Conservation (phyloP, 2,113 vertebrate genomes). For the Prinia subflava region DNA sequence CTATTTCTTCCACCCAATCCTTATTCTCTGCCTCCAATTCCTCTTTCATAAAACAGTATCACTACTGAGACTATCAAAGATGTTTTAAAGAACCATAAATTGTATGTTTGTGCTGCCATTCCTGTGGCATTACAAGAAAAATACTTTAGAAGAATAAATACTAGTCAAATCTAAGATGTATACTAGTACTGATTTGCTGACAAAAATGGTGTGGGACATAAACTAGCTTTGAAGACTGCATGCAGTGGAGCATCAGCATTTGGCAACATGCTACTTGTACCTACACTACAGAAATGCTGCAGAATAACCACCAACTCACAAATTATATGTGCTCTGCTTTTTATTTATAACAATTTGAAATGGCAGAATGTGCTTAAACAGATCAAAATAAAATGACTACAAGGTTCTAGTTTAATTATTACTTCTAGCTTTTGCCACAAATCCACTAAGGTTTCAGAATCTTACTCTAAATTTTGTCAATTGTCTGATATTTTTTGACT, state of each 20-base stretch:
- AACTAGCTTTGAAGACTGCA: neutral
- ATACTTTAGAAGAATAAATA: neutral
- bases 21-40: neutral
- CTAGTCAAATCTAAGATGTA: neutral
- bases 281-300: neutral
- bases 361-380: neutral
- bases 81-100: neutral
- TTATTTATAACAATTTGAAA: neutral
- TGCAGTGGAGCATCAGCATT: neutral
- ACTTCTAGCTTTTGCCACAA: neutral
- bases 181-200: neutral
- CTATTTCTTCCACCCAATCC: neutral
- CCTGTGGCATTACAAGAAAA: neutral
- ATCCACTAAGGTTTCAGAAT: neutral
- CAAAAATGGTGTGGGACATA: neutral
- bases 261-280: neutral
- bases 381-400: neutral
- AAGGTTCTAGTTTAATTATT: neutral
- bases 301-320: neutral
- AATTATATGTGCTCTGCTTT: neutral
- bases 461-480: neutral
- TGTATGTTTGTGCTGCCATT: neutral
- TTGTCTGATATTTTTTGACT: neutral
- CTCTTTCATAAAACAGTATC: neutral
- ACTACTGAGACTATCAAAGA: neutral